Evolutionary conservation across 2,797 vertebrate genomes (phyloP), one percentile per base, ranked within the genome.

Genomic region (Scolopax bukidnonensis): DNA sequence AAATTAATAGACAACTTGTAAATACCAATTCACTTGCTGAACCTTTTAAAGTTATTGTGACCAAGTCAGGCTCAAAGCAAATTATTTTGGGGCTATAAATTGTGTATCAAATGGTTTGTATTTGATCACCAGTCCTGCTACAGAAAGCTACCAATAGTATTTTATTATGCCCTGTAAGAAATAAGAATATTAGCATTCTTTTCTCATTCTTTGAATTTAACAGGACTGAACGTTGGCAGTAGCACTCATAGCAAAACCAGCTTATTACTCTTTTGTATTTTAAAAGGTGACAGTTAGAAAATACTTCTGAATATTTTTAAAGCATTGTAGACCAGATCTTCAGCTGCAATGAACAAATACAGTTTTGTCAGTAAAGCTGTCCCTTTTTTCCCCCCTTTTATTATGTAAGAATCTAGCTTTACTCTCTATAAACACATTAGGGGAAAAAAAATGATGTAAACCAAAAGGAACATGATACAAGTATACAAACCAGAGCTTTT

Each of bases 401-500:
- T 53, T 32, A 45, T 4, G 3, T 33, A 51, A 70, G 33, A 36
- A 79, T 82, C 21, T 11, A 10, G 48, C 17, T 43, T 93, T 63
- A 78, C 40, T 83, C 30, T 45, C 24, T 36, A 10, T 32, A 41
- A 77, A 82, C 27, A 67, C 2, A 43, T 28, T 24, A 40, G 48
- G 59, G 19, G 30, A 57, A 61, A 86, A 60, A 60, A 57, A 48
- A 3, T 3, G 23, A 40, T 14, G 59, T 40, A 83, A 76, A 89
- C 40, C 32, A 91, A 47, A 86, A 93, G 43, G 71, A 86, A 93
- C 24, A 27, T 0, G 3, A 16, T 25, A 20, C 13, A 40, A 24
- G 56, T 90, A 95, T 97, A 98, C 99, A 98, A 98, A 99, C 99
- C 99, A 99, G 98, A 99, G 99, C 89, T 99, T 99, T 95, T 98